Evolutionary conservation across 2,888 invertebrate genomes (phyloP).

Genomic region (Chironomus riparius): DNA sequence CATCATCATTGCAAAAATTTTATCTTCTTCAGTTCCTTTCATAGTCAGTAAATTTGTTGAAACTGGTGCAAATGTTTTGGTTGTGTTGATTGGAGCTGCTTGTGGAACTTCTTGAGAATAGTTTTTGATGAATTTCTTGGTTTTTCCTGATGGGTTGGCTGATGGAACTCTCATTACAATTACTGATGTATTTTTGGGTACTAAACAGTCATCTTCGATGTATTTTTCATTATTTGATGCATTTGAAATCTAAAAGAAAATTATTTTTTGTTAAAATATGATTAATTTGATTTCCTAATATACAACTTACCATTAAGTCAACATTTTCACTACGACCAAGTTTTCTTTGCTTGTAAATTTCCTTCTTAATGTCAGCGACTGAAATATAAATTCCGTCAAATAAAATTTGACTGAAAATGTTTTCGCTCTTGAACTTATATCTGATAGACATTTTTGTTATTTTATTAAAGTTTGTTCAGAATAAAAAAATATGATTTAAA

Average conservation of each 20-base stretch:
- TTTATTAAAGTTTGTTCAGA: neutral
- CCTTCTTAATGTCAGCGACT: conserved; percentile 79
- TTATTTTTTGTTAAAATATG: neutral
- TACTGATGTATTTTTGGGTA: conserved; percentile 95
- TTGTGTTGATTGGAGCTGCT: conserved; percentile 33
- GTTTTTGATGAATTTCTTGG: too few species aligned
- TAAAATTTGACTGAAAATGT: conserved; percentile 92
- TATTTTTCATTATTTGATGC: conserved; percentile 47
- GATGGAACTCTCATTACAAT: conserved; percentile 84
- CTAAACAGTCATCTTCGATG: conserved; percentile 78
- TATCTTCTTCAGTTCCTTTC: conserved; percentile 93
- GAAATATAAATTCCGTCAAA: conserved; percentile 96
- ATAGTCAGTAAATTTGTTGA: conserved; percentile 56
- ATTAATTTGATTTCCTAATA: too few species aligned
- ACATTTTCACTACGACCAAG: neutral
- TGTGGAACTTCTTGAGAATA: too few species aligned
- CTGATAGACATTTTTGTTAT: conserved; percentile 82
- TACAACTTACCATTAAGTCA: neutral
- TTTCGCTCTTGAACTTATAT: conserved; percentile 95
- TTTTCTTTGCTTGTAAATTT: neutral
- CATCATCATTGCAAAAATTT: conserved; percentile 94
- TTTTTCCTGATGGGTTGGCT: too few species aligned
- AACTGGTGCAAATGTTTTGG: conserved; percentile 39
- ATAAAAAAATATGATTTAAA: too few species aligned
- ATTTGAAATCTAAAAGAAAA: neutral